phyloP scores from a whole-genome alignment of 2,113 vertebrate species.

The Dendropsophus ebraccatus region DNA sequence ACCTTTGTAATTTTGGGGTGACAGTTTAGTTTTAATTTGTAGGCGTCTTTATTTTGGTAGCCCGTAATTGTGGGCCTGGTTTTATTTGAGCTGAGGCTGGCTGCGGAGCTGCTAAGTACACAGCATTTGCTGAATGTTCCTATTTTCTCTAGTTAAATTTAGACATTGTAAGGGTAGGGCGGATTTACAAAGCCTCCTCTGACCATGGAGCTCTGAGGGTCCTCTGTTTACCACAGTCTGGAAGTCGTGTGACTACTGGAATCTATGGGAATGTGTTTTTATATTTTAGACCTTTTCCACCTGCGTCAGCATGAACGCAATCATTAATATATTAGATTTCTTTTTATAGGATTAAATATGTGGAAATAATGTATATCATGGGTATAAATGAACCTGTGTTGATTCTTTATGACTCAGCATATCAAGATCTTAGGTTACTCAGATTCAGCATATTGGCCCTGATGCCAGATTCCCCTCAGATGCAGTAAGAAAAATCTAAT shows the following conservation, averaged over 20 bases:
- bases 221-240: background rate
- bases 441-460: background rate
- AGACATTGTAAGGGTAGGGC: constrained; percentile 5
- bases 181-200: constrained; percentile 7
- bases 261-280: background rate
- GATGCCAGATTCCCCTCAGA: background rate
- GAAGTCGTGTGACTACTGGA: background rate
- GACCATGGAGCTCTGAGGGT: background rate
- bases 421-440: background rate
- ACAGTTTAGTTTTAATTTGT: constrained; percentile 13
- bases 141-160: constrained; percentile 47
- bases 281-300: background rate
- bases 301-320: background rate
- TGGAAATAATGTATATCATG: background rate
- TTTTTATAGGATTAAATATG: background rate
- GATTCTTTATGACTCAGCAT: background rate
- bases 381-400: background rate
- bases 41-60: background rate
- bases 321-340: background rate
- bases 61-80: constrained; percentile 21
- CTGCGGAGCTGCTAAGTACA: constrained; percentile 20
- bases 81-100: constrained; percentile 11
- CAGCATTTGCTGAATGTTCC: background rate
- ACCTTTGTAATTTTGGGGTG: constrained; percentile 12
- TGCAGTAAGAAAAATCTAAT: background rate